Conservation (phyloP, 2,113 vertebrate species). For the Paramormyrops kingsleyae region DNA sequence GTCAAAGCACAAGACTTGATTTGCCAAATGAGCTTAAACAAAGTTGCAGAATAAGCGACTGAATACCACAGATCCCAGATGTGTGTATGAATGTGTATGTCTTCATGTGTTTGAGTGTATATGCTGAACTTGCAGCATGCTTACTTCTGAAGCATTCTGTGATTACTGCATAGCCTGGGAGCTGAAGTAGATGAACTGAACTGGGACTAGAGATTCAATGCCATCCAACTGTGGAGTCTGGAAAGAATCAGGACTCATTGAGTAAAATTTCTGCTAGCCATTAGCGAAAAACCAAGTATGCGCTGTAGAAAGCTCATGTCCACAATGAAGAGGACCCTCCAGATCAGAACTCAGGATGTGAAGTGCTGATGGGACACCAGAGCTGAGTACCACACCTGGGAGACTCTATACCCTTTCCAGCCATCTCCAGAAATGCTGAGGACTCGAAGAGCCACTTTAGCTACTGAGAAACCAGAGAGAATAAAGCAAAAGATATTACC, state of each 20-base stretch:
- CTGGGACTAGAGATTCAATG: not conserved
- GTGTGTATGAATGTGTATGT: not conserved
- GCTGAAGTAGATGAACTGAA: not conserved
- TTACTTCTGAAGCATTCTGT: not conserved
- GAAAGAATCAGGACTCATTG: not conserved
- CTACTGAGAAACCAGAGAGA: conserved; percentile 54
- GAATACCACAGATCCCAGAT: not conserved
- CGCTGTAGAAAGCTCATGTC: not conserved
- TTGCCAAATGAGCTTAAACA: conserved; percentile 39
- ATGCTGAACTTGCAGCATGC: not conserved
- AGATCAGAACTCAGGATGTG: not conserved
- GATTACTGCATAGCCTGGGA: not conserved
- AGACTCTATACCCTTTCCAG: not conserved
- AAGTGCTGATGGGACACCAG: not conserved
- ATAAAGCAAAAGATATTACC: conserved; percentile 41
- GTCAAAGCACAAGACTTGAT: conserved; percentile 7
- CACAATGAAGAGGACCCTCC: not conserved
- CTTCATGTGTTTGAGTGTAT: not conserved
- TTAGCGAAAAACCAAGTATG: not conserved
- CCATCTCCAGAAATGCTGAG: conserved; percentile 21
- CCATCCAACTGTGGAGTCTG: not conserved
- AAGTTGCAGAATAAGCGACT: not conserved
- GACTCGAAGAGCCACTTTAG: conserved; percentile 29
- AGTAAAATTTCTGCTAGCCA: conserved; percentile 7
- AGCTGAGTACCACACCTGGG: not conserved